Evolutionary conservation across 2,113 vertebrate genomes (phyloP).

Genomic region (Spizaetus ornatus): DNA sequence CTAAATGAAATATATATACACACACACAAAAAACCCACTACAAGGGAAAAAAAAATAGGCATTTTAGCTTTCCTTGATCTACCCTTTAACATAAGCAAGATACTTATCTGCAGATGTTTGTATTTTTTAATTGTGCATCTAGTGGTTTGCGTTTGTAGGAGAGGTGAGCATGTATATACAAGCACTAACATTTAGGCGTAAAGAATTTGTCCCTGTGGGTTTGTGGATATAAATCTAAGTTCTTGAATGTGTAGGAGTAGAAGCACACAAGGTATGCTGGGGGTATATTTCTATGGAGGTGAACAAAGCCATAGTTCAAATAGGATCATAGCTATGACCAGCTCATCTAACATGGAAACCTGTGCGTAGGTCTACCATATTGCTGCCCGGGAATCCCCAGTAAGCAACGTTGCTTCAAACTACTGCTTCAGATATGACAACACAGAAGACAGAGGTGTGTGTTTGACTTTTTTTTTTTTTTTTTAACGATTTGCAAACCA

Average conservation of each 20-base stretch:
- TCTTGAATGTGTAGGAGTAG: neutral
- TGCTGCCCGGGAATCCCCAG: neutral
- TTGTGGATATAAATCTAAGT: neutral
- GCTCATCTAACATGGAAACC: fast-evolving
- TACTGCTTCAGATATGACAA: neutral
- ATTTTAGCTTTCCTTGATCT: neutral
- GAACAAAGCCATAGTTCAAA: neutral
- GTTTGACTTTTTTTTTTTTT: neutral
- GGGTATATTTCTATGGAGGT: neutral
- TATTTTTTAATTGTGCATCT: neutral
- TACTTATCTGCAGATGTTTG: neutral
- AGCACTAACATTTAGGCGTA: neutral
- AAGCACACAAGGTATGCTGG: neutral
- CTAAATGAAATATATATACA: neutral
- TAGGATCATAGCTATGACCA: neutral
- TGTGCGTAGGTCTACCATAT: fast-evolving
- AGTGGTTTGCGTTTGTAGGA: neutral
- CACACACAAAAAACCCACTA: neutral
- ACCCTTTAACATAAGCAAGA: neutral
- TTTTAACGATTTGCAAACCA: neutral
- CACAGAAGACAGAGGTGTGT: neutral
- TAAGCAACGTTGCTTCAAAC: neutral
- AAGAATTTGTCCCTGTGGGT: neutral
- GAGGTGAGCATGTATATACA: neutral
- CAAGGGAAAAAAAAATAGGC: neutral